These are phyloP conservation scores for Lates japonicus DNA, from an alignment of 2,797 vertebrate genomes.

Conservation along the genomic window DNA sequence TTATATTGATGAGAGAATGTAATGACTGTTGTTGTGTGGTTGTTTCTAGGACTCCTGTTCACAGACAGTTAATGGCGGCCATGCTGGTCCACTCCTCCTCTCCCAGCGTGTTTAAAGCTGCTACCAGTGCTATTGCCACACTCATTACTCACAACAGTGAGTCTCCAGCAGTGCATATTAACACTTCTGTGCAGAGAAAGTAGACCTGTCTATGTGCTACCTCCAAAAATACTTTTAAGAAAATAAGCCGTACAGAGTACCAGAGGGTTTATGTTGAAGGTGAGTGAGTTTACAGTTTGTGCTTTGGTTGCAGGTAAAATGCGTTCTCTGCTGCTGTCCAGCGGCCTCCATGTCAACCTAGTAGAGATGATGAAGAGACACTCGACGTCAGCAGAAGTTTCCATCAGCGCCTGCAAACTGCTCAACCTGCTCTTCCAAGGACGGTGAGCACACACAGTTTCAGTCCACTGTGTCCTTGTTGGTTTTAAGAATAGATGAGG, in stretches of 20 bases:
- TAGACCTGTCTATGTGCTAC: too few relatives aligned
- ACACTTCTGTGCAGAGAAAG: too few relatives aligned
- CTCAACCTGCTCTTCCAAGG: constrained; percentile 91
- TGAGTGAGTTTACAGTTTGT: background rate
- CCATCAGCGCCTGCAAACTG: constrained; percentile 91
- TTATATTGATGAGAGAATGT: background rate
- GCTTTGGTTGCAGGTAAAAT: constrained; percentile 86
- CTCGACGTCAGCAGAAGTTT: constrained; percentile 84
- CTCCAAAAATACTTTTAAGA: background rate
- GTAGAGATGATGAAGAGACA: constrained; percentile 94
- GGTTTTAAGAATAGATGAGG: background rate
- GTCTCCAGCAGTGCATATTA: background rate
- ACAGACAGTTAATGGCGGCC: constrained; percentile 92
- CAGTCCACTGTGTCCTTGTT: background rate
- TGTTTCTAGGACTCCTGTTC: constrained; percentile 89
- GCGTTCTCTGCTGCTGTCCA: constrained; percentile 88
- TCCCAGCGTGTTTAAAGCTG: constrained; percentile 91
- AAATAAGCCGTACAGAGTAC: background rate
- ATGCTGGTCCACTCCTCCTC: constrained; percentile 94
- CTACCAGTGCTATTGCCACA: constrained; percentile 89
- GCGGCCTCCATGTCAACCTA: constrained; percentile 94
- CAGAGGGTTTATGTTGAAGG: background rate
- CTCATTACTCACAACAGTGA: constrained; percentile 91
- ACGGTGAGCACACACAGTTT: constrained; percentile 83
- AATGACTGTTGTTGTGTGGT: background rate